Conservation (phyloP, 1,140 invertebrate genomes). For the Elysia chlorotica region DNA sequence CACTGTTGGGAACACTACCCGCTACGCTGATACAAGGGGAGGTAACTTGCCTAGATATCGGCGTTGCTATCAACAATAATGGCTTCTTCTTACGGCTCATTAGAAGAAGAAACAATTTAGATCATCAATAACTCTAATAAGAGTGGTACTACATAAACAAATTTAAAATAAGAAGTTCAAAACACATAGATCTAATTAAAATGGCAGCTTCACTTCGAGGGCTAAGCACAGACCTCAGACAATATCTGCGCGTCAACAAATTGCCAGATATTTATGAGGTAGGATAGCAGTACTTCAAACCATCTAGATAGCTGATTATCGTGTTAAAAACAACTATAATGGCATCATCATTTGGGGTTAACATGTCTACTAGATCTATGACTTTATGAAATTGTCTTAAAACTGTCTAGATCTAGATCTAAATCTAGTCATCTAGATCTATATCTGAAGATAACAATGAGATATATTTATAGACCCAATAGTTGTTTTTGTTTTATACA, state of each 20-base stretch:
- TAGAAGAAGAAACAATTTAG: not conserved
- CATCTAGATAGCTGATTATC: not conserved
- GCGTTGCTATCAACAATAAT: constrained; percentile 22
- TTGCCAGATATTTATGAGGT: constrained; percentile 56
- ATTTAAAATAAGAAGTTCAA: not conserved
- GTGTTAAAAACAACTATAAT: too few relatives aligned
- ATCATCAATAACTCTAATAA: too few relatives aligned
- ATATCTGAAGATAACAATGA: too few relatives aligned
- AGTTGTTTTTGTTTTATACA: too few relatives aligned
- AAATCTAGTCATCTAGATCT: too few relatives aligned
- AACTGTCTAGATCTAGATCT: not conserved
- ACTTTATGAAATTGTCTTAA: not conserved
- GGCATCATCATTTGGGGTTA: too few relatives aligned
- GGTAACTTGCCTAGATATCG: constrained; percentile 12
- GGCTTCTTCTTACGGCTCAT: not conserved
- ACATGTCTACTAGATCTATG: not conserved
- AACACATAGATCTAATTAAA: not conserved
- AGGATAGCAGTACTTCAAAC: constrained; percentile 4
- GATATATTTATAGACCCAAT: too few relatives aligned
- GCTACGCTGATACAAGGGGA: not conserved
- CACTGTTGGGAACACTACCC: too few relatives aligned
- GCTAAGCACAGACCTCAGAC: constrained; percentile 40
- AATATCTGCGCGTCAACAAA: constrained; percentile 47
- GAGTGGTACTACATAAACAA: not conserved
- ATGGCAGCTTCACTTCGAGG: constrained; percentile 55